Evolutionary conservation across 2,888 invertebrate species (phyloP), one percentile per base, ranked within the genome.

Genomic region (Mylabris sibirica): DNA sequence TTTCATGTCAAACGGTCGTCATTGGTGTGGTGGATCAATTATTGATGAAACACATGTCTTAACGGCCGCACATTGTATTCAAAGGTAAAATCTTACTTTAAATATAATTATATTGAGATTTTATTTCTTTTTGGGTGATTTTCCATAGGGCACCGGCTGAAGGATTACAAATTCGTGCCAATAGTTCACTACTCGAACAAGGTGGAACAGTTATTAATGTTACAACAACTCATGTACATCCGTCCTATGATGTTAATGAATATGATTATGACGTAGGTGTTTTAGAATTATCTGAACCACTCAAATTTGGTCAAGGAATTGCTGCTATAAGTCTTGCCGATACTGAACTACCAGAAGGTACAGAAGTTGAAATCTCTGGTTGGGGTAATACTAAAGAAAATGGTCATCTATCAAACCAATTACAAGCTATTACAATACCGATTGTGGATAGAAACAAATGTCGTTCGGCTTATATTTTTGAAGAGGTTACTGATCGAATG

Each of bases 1-100:
- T 0, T 76, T 88, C 2, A 75, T 87, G 2, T 85, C 86, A 77
- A 84, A 84, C 74, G 84, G 84, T 0, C 84, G 83, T 68, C 87
- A 87, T 12, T 86, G 87, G 70, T 88, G 88, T 64, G 88, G 88
- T 0, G 88, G 85, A 0, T 85, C 87, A 0, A 84, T 88, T 14
- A 72, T 88, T 78, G 86, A 86, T 0, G 83, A 84, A 14, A 73
- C 82, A 1, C 87, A 86, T 84, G 78, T 87, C 30, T 74, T 88
- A 24, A 87, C 87, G 0, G 88, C 88, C 3, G 88, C 87, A 0
- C 88, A 88, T 69, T 88, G 88, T 67, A 79, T 72, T 22, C 65
- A 64, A 0, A 61, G 66, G 75, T 75, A 70, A 49, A 41, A 30
- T 30, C 2, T 30, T 30, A 30, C 3, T 64, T 41, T 24, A 59